phyloP scores from a whole-genome alignment of 2,797 vertebrate genomes.

The Pelochelys cantorii region DNA sequence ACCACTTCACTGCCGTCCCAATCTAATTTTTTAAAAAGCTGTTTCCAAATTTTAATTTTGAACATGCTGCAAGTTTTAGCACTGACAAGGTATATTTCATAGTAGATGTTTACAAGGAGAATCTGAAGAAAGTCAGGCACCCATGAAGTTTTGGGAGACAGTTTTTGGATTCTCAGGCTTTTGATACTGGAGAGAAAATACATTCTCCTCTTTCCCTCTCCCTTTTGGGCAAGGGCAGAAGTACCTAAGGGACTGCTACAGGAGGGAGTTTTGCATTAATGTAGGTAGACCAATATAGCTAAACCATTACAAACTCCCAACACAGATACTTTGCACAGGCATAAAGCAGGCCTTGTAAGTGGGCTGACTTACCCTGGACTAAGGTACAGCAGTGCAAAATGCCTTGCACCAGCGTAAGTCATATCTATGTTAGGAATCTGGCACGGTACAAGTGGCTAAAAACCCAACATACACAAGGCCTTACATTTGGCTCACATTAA shows the following conservation, averaged over 20 bases:
- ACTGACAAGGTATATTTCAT: neutral
- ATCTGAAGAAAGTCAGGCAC: neutral
- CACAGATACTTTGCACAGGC: neutral
- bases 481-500: neutral
- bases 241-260: neutral
- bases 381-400: neutral
- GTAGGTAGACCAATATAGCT: no score
- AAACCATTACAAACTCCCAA: neutral
- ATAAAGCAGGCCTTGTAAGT: neutral
- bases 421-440: no score
- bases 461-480: neutral
- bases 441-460: neutral
- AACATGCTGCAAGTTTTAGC: conserved; percentile 26
- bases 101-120: neutral
- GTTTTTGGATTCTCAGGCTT: neutral
- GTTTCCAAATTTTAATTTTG: neutral
- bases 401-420: neutral
- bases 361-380: neutral
- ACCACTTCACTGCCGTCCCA: neutral
- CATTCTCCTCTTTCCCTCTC: neutral
- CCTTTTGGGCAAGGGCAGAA: neutral
- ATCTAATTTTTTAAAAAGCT: neutral
- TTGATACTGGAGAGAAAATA: neutral
- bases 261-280: neutral
- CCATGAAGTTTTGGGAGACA: neutral